Evolutionary conservation across 1,140 invertebrate genomes (phyloP), one percentile per base, ranked within the genome.

Genomic region (Panagrolaimus sp.): DNA sequence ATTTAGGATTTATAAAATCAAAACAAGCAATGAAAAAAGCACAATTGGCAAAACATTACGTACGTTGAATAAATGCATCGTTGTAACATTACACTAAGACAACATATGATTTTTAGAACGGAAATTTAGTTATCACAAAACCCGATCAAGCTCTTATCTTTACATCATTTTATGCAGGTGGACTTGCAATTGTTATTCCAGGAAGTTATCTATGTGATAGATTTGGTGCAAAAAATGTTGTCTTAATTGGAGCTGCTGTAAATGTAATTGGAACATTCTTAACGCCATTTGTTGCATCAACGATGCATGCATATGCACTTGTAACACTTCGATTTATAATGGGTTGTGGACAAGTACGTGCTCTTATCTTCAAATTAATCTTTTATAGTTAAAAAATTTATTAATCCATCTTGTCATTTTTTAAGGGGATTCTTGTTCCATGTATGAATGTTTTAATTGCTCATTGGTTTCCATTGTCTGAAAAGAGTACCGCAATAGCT

Each of bases 381-480:
- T 0, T 61, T 13, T 46, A 25, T 62, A 11, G 27, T 72, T n/a
- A 20, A 64, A 64, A 16, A 64, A 44, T 46, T n/a, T n/a, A 11
- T 7, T 64, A n/a, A 23, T 64, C 20, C 8, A 63, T 27, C 42
- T 62, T 68, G 67, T 68, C 42, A n/a, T n/a, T 5, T 65, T 67
- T 42, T 9, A 11, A 77, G 74, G 79, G 76, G 57, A 69, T 81
- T 51, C 67, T 81, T 9, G 79, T 83, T 31, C 79, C 79, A n/a
- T 82, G 79, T 64, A 81, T 81, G 72, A 77, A 75, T 62, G 80
- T 81, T 20, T 72, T 81, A 5, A 69, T 81, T 43, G 73, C 78
- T 25, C 72, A 74, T 51, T 81, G 79, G 79, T 81, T 81, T 68
- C 79, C 79, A 16, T 63, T 72, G 43, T 57, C 57, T 51, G 79